phyloP scores from a whole-genome alignment of 1,140 invertebrate genomes.

The Heliconius eleuchia region DNA sequence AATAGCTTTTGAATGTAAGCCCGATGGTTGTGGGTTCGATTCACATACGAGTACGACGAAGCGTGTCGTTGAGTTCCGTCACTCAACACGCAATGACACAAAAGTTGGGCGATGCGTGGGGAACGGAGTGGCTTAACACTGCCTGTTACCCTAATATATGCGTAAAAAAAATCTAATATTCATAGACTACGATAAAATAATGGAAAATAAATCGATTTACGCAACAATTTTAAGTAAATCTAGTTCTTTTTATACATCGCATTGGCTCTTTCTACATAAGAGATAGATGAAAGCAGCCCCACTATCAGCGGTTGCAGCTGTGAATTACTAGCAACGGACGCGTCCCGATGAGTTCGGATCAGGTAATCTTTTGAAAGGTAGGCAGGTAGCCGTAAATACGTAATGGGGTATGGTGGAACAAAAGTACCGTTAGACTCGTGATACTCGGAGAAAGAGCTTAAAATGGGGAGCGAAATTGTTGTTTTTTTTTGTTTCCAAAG shows the following conservation, averaged over 20 bases:
- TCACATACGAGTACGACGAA: too few species aligned
- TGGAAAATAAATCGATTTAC: neutral
- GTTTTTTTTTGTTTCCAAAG: neutral
- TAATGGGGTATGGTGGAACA: conserved; percentile 20
- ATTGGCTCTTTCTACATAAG: neutral
- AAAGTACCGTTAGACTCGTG: conserved; percentile 2
- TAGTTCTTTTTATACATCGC: neutral
- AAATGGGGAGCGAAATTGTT: neutral
- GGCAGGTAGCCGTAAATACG: conserved; percentile 23
- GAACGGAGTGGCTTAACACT: too few species aligned
- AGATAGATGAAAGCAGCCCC: conserved; percentile 24
- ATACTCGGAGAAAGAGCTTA: neutral
- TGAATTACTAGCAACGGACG: conserved; percentile 17
- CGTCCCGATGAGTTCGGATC: conserved; percentile 14
- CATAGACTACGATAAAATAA: neutral
- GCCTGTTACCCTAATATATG: too few species aligned
- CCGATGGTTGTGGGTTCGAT: too few species aligned
- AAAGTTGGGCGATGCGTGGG: too few species aligned
- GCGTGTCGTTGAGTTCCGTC: too few species aligned
- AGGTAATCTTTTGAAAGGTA: conserved; percentile 34
- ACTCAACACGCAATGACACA: too few species aligned
- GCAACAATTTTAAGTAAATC: neutral
- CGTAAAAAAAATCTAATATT: too few species aligned
- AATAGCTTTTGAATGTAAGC: too few species aligned
- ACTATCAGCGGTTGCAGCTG: conserved; percentile 31